These are phyloP conservation scores for Prochilodus magdalenae DNA, from an alignment of 2,113 vertebrate genomes.

Conservation along the genomic window DNA sequence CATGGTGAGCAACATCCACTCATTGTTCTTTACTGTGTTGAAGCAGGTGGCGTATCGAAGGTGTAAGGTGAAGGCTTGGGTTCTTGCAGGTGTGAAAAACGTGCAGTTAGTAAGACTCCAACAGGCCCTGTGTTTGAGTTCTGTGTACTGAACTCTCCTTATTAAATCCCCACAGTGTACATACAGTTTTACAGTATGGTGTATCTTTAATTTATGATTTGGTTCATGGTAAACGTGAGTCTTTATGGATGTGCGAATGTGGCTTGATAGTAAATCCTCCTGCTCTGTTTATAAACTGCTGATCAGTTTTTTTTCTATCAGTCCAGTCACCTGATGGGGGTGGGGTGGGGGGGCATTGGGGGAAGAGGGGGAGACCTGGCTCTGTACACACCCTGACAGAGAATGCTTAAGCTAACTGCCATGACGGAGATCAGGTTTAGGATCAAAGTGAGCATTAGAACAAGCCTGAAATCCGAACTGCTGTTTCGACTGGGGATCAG, in stretches of 20 bases:
- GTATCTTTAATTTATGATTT: too few species aligned
- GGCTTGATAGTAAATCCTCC: background rate
- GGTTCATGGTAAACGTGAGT: too few species aligned
- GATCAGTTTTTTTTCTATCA: background rate
- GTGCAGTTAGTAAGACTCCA: too few species aligned
- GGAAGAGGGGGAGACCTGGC: too few species aligned
- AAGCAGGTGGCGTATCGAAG: too few species aligned
- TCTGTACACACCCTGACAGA: background rate
- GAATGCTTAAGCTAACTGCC: background rate
- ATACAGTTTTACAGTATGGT: background rate
- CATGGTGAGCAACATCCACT: slow-evolving; percentile 80
- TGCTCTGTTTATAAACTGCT: background rate
- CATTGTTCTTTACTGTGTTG: too few species aligned
- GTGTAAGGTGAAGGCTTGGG: too few species aligned
- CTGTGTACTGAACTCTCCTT: too few species aligned
- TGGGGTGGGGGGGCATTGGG: background rate
- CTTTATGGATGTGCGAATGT: too few species aligned
- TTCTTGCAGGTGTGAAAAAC: too few species aligned
- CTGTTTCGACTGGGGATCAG: slow-evolving; percentile 1
- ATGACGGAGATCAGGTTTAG: slow-evolving; percentile 29
- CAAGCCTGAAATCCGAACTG: background rate
- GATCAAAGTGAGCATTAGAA: slow-evolving; percentile 3
- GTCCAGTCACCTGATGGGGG: background rate
- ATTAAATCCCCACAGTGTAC: too few species aligned
- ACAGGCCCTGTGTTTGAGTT: too few species aligned